A percentile compares a stretch with the other conserved stretches of the same genome.
Evolutionary conservation across 92 coral and sea anemone species (phyloP).

Genomic region (Diadumene lineata): DNA sequence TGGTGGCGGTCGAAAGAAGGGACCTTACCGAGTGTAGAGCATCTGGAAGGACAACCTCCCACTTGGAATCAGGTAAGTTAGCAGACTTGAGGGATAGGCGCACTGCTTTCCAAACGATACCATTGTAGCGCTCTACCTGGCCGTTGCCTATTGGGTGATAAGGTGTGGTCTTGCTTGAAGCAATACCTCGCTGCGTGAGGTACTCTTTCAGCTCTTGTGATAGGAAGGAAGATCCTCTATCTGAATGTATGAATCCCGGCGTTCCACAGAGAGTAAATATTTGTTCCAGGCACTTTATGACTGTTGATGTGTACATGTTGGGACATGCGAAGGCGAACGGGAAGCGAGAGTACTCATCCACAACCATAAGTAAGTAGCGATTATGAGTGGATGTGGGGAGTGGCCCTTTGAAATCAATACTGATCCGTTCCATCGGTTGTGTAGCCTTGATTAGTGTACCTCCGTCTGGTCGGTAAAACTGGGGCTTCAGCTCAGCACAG

Average conservation of each 20-base stretch:
- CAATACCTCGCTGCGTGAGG: slow-evolving; percentile 33
- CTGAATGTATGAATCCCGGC: slow-evolving; percentile 27
- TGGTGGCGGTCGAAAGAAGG: slow-evolving; percentile 34
- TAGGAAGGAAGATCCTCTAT: slow-evolving; percentile 21
- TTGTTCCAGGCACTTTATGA: slow-evolving; percentile 39
- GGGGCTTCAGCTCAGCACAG: slow-evolving; percentile 58
- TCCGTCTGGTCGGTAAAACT: slow-evolving; percentile 34
- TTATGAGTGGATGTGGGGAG: slow-evolving; percentile 32
- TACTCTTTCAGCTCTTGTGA: slow-evolving; percentile 32
- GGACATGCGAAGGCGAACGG: slow-evolving; percentile 44
- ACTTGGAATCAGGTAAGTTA: slow-evolving; percentile 29
- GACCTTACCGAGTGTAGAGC: slow-evolving; percentile 40
- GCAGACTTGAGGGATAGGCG: slow-evolving; percentile 24
- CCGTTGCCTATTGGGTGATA: slow-evolving; percentile 41
- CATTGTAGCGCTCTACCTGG: slow-evolving; percentile 45
- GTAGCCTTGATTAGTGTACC: slow-evolving; percentile 47
- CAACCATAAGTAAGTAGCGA: slow-evolving; percentile 29
- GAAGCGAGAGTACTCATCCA: slow-evolving; percentile 42
- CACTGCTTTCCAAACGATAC: slow-evolving; percentile 43
- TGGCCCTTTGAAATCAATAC: slow-evolving; percentile 56
- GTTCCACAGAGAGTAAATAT: slow-evolving; percentile 38
- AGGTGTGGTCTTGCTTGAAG: slow-evolving; percentile 30
- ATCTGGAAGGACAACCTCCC: slow-evolving; percentile 47
- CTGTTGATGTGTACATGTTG: slow-evolving; percentile 26
- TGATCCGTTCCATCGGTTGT: slow-evolving; percentile 52